Base-by-base conservation (phyloP, 1,140 invertebrate genomes). In the Drosophila parvula region DNA sequence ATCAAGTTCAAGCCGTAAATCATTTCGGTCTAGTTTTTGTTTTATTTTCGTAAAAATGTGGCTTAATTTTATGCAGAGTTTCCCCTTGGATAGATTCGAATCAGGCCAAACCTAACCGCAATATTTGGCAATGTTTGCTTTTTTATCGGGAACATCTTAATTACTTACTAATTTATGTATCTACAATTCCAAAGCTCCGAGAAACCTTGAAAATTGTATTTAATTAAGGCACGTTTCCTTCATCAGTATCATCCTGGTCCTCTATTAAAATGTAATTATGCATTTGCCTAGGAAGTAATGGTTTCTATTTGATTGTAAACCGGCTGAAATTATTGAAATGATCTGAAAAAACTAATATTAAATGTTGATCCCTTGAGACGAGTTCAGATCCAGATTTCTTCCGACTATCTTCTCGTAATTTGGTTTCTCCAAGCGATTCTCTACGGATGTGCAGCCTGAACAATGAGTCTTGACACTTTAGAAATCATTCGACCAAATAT, bases 401-500 rank as follows among this genome's bases (percentile, higher is more conserved):
- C n/a, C 6, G 5, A 4, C 14, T 22, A 32, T 18, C 7, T 1
- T 8, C 10, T 32, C 12, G 0, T 32, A 16, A 9, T 9, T 27
- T 22, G 11, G 10, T 34, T 30, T 11, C 51, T 32, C 4, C 8
- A 9, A 45, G n/a, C 45, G 59, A 64, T 65, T 65, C 53, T 47
- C 43, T 16, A 32, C n/a, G 14, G 16, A 38, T 47, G 34, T 36
- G 30, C 63, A 22, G 11, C 36, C 36, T 50, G 5, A 36, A 32
- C 60, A 41, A 45, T 36, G 7, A 22, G 9, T 69, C 40, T 68
- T 76, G 73, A 65, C 73, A 76, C 74, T 76, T 44, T 28, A 44
- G 27, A 71, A 71, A 71, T 71, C 41, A 68, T 59, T 75, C 62
- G 55, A 75, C 61, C 73, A 76, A 75, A 76, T 76, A 76, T 67